Evolutionary conservation across 2,113 vertebrate species (phyloP).

Genomic region (Amia ocellicauda): DNA sequence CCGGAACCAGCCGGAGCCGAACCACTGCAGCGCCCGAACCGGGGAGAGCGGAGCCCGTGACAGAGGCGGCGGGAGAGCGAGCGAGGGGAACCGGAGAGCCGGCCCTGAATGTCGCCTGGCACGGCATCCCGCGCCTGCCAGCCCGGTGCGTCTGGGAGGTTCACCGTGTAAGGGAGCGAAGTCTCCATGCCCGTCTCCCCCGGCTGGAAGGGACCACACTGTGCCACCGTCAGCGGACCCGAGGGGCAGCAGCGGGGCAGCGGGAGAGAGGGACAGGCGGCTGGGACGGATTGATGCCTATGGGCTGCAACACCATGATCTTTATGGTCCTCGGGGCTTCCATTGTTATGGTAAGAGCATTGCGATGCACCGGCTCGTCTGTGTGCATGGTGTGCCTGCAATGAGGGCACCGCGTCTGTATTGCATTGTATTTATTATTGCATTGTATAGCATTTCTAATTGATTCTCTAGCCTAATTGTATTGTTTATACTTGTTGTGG

Average conservation of each 20-base stretch:
- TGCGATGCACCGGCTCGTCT: constrained; percentile 11
- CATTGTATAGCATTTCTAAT: no score
- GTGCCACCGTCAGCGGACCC: constrained; percentile 48
- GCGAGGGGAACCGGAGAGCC: constrained; percentile 32
- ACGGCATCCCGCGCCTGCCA: constrained; percentile 33
- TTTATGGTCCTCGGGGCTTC: constrained; percentile 98
- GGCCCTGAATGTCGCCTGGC: constrained; percentile 34
- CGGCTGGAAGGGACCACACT: constrained; percentile 52
- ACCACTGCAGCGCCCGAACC: constrained; percentile 27
- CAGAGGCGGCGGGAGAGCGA: constrained; percentile 20
- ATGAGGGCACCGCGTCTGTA: constrained; percentile 21
- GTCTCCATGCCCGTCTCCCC: constrained; percentile 67
- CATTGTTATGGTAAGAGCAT: constrained; percentile 92
- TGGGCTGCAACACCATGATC: constrained; percentile 99
- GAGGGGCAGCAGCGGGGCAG: constrained; percentile 57
- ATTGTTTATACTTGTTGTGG: no score
- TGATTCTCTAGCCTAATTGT: no score
- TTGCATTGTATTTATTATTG: no score
- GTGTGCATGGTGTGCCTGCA: constrained; percentile 6
- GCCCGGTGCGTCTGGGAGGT: constrained; percentile 55
- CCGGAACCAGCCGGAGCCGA: constrained; percentile 20
- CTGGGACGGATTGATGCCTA: constrained; percentile 84
- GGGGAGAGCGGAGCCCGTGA: constrained; percentile 36
- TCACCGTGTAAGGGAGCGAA: constrained; percentile 49
- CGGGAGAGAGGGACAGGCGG: constrained; percentile 61